Evolutionary conservation across 2,888 invertebrate genomes (phyloP), one percentile per base, ranked within the genome.

Genomic region (Orthosia cruda): DNA sequence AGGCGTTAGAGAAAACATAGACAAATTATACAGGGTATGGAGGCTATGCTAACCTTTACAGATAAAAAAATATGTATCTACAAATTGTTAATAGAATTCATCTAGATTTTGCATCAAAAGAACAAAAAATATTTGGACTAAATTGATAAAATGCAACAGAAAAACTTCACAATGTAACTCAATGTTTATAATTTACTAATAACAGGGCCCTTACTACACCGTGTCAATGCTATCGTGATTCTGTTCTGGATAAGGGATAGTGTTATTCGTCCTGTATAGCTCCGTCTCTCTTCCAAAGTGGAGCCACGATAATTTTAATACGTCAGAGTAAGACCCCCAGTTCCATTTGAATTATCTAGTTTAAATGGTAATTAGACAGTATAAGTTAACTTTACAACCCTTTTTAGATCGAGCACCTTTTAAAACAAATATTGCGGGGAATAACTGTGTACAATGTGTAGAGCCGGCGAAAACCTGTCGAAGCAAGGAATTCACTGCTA

Each of bases 331-430:
- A 40, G 40, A 9, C 40, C 40, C 40, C 40, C 40, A 40, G 40
- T 40, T 40, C 1, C 40, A 40, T 40, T 40, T 40, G 9, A 40
- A 20, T 20, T n/a, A 20, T 45, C 61, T 61, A 61, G 15, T 45
- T 45, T 16, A 57, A 26, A 18, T 57, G 57, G 11, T 57, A 61
- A 7, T 45, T 45, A 40, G 9, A 40, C 20, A 61, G 5, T 45
- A 15, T 15, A 20, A 45, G 40, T 20, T 45, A 16, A n/a, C 26
- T 58, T 20, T n/a, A 54, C 20, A 15, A 45, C 23, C 45, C 11
- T 13, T 49, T 52, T 26, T 47, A 76, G 18, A 76, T 49, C 52
- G 23, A 75, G 73, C 73, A 73, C 73, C 73, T 5, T 40, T 54
- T 26, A 72, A 54, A 64, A 26, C 11, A 52, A 52, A 52, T 32